Evolutionary conservation across 2,888 invertebrate genomes (phyloP).

Genomic region (Choristoneura rosaceana): DNA sequence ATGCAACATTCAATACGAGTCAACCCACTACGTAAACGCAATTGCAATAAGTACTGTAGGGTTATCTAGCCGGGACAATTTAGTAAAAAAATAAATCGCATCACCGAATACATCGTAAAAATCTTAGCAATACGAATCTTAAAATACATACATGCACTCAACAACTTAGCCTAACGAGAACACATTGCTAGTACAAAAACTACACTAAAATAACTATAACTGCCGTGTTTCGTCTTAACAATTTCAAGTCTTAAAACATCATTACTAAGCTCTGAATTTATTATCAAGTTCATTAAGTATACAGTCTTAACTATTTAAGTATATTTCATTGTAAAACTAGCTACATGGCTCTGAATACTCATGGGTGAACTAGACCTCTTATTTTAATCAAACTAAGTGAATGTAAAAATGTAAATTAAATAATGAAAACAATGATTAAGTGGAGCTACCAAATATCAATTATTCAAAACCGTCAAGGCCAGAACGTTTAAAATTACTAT

Average conservation of each 20-base stretch:
- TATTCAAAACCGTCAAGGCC: neutral
- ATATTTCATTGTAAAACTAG: slow-evolving; percentile 47
- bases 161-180: slow-evolving; percentile 64
- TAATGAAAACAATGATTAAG: neutral
- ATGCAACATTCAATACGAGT: slow-evolving; percentile 6
- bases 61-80: slow-evolving; percentile 16
- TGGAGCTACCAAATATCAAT: neutral
- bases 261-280: slow-evolving; percentile 71
- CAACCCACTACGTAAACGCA: neutral
- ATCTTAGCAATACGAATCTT: slow-evolving; percentile 19
- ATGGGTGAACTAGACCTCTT: slow-evolving; percentile 8
- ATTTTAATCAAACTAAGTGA: slow-evolving; percentile 1
- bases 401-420: slow-evolving; percentile 18
- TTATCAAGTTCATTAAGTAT: slow-evolving; percentile 60
- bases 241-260: slow-evolving; percentile 53
- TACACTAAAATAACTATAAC: slow-evolving; percentile 44
- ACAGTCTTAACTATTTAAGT: slow-evolving; percentile 44
- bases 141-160: slow-evolving; percentile 32
- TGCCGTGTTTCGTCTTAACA: slow-evolving; percentile 40
- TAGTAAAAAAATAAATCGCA: slow-evolving; percentile 17
- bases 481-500: neutral
- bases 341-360: slow-evolving; percentile 47
- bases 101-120: slow-evolving; percentile 35
- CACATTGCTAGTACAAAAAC: slow-evolving; percentile 64
- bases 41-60: slow-evolving; percentile 5